Percentiles rank a stretch among this genome's conserved stretches.
phyloP scores from a whole-genome alignment of 2,888 invertebrate species.

The Aricia artaxerxes region DNA sequence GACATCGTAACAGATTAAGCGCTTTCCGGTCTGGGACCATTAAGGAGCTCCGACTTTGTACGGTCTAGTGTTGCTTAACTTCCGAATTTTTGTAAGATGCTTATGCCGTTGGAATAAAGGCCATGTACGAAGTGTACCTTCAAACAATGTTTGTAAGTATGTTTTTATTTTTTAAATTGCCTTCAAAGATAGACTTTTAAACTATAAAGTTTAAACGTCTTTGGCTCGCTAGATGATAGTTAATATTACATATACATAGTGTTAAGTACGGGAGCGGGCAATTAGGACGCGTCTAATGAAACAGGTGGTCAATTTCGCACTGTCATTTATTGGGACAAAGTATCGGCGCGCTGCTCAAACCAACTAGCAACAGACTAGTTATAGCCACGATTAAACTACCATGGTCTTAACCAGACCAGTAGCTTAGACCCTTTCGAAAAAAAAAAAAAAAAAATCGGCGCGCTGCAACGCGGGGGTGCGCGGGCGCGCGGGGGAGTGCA shows the following conservation, averaged over 20 bases:
- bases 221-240: neutral
- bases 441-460: too few species aligned
- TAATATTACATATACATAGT: neutral
- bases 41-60: neutral
- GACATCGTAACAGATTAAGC: slow-evolving; percentile 18
- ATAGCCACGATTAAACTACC: too few species aligned
- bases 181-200: neutral
- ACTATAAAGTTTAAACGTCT: neutral
- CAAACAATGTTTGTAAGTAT: neutral
- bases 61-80: neutral
- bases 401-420: too few species aligned
- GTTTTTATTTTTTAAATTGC: neutral
- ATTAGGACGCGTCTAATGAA: too few species aligned
- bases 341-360: too few species aligned
- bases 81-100: neutral
- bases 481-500: too few species aligned
- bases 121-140: neutral
- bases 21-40: slow-evolving; percentile 13
- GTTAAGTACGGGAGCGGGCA: too few species aligned
- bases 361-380: too few species aligned
- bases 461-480: too few species aligned
- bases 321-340: too few species aligned
- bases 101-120: neutral
- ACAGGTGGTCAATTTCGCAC: too few species aligned
- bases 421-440: too few species aligned